phyloP scores from a whole-genome alignment of 2,113 vertebrate species.

The Tringa solitaria region DNA sequence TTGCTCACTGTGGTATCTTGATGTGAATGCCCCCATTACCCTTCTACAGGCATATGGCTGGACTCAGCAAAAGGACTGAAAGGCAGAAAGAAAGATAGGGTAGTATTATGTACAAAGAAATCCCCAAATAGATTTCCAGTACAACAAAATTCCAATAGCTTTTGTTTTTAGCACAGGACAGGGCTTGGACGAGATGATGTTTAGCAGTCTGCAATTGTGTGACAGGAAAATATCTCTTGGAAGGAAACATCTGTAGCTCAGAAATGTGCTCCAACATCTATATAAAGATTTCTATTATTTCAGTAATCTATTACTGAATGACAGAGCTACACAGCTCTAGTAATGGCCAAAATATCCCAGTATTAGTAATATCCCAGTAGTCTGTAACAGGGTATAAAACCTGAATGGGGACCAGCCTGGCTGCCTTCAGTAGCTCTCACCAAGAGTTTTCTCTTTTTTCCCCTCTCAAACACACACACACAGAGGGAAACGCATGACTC shows the following conservation, averaged over 20 bases:
- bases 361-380: accelerated
- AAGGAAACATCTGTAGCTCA: constrained; percentile 69
- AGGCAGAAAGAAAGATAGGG: neutral
- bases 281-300: neutral
- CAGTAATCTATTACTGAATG: neutral
- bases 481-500: neutral
- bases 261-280: neutral
- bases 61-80: neutral
- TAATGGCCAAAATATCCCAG: neutral
- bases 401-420: neutral
- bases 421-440: neutral
- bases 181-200: neutral
- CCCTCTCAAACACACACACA: neutral
- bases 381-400: neutral
- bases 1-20: neutral
- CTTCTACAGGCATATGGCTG: neutral
- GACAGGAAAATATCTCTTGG: constrained; percentile 61
- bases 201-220: neutral
- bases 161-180: constrained; percentile 32
- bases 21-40: neutral
- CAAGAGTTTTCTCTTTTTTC: neutral
- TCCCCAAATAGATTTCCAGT: neutral
- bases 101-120: neutral
- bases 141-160: neutral
- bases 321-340: neutral